Evolutionary conservation across 2,113 vertebrate species (phyloP).

Genomic region (Herpetotheres cachinnans): DNA sequence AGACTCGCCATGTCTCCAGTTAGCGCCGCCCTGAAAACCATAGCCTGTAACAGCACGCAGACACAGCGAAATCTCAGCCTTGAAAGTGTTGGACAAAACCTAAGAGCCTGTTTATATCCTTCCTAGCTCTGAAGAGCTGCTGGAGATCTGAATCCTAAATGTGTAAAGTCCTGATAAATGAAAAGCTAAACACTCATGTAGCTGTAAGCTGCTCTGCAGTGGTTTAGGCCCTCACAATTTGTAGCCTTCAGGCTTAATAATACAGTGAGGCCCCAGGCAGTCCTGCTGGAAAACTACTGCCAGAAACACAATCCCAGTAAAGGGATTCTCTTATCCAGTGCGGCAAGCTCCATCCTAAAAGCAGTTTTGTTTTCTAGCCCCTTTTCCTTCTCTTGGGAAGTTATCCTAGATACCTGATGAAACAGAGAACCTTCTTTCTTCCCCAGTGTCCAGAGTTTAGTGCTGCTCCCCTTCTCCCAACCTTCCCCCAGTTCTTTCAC

Average conservation of each 20-base stretch:
- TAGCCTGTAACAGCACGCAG: background rate
- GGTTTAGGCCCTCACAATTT: background rate
- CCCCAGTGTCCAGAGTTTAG: background rate
- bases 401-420: background rate
- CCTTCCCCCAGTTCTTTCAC: background rate
- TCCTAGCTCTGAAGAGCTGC: background rate
- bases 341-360: background rate
- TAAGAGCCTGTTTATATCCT: background rate
- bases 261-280: background rate
- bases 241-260: background rate
- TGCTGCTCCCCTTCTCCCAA: background rate
- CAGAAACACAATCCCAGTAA: background rate
- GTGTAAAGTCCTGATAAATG: conserved; percentile 34
- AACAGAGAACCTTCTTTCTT: background rate
- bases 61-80: background rate
- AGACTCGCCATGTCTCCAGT: background rate
- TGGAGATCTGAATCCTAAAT: conserved; percentile 26
- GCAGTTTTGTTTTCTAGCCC: background rate
- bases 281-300: background rate
- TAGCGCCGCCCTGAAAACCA: background rate
- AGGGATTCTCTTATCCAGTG: background rate
- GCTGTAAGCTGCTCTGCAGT: conserved; percentile 44
- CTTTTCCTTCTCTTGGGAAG: background rate
- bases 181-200: background rate
- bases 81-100: background rate